These are phyloP conservation scores for Galago senegalensis DNA, from an alignment of 2,797 vertebrate genomes.

Conservation along the genomic window DNA sequence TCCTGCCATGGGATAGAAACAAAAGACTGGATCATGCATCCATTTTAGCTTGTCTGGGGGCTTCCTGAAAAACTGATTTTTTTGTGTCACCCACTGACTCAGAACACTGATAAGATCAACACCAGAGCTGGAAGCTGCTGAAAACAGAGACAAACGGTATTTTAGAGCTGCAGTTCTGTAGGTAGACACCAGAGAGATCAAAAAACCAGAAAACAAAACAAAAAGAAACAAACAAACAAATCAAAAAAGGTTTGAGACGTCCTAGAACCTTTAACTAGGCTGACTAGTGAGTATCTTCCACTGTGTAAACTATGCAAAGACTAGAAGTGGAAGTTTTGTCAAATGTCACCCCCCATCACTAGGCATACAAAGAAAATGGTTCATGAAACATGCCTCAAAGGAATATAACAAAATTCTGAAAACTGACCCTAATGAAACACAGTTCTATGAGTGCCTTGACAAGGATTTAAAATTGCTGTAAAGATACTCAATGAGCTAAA, in stretches of 20 bases:
- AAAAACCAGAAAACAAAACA: not conserved
- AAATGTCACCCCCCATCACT: not conserved
- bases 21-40: not conserved
- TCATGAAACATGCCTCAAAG: not conserved
- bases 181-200: not conserved
- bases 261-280: not conserved
- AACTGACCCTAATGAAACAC: not conserved
- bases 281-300: not conserved
- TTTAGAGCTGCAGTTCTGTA: not conserved
- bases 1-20: not conserved
- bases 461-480: not conserved
- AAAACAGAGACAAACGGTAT: not conserved
- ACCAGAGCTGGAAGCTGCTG: not conserved
- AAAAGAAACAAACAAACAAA: not conserved
- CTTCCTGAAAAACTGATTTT: not conserved
- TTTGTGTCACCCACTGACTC: not conserved
- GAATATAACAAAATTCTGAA: slow-evolving; percentile 15
- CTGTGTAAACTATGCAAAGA: not conserved
- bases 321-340: not conserved
- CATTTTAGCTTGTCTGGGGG: not conserved
- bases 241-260: not conserved
- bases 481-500: not conserved
- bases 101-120: not conserved
- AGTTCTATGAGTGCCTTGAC: not conserved
- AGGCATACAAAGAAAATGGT: not conserved